Base-by-base conservation (phyloP, 1,140 invertebrate species). In the Homalodisca vitripennis region DNA sequence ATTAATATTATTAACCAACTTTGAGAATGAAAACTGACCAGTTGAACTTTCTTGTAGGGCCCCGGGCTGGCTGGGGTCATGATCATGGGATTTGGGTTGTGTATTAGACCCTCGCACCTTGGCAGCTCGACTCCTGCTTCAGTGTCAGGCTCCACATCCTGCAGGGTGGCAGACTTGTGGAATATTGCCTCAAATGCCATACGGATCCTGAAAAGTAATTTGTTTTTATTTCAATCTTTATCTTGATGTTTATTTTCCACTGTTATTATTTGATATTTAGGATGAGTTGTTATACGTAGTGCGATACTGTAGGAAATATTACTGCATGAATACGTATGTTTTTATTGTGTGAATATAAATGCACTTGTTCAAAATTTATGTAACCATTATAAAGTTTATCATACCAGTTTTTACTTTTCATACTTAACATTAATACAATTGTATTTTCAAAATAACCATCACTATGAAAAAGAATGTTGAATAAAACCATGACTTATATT, bases 161-260 rank as follows among this genome's bases (percentile, higher is more conserved):
- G 91, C 12, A 95, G 80, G 24, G 92, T 89, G 0, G 91, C 86
- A 0, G 92, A 92, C 74, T 95, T 92, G 72, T 90, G 89, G 75
- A 95, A 95, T 70, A 97, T 95, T 0, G 91, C 91, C 78, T 96
- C 93, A 78, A 97, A 95, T 0, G 94, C 93, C 32, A 91, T 83
- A 10, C 93, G 85, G 75, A 97, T 90, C 74, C 92, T 89, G 74
- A 73, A 73, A 57, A 71, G 62, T 71, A 55, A 51, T 51, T 6
- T 10, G 17, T 41, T 41, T 41, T 17, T 10, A 17, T 55, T 55
- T 29, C 2, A 20, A 63, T 14, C 3, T n/a, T n/a, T n/a, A n/a
- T n/a, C n/a, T n/a, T 60, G 14, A 64, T 10, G 6, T 71, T 13
- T 24, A n/a, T 60, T 2, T n/a, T 14, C 27, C 14, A 53, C 46